Base-by-base conservation (phyloP, 2,888 invertebrate genomes). In the Oscheius sp. region DNA sequence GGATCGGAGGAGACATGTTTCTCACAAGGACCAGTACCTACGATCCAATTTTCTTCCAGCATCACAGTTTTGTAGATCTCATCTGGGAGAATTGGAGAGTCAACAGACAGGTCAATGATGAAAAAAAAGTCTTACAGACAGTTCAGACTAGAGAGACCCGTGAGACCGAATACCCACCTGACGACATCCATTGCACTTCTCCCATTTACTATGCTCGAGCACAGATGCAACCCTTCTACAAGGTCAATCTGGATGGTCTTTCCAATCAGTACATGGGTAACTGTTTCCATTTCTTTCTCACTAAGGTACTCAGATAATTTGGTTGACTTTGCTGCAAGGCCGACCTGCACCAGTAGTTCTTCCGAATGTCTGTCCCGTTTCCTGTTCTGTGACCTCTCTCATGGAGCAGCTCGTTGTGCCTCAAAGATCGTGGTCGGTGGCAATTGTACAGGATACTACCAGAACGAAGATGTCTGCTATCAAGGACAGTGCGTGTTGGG, bases 21-120 rank as follows among this genome's bases (percentile, higher is more conserved):
- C 78, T 82, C 51, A 81, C 80, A 10, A 74, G 83, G 5, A 86
- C 85, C 2, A 80, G 85, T 2, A 85, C 85, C n/a, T 88, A 87
- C 63, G 90, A 90, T 78, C 90, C 90, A 0, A 76, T 86, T 7
- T 90, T 90, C 81, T 90, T 84, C 78, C 75, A 90, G 13, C 89
- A 89, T 70, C 90, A 90, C 75, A 74, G 85, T 0, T 90, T 89
- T 74, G 83, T 89, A 37, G 90, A 90, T 77, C 79, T 87, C 21
- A 76, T 89, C 2, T 89, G 89, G 89, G 89, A 89, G 71, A 66
- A 84, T 58, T 86, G 82, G 82, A 75, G 86, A 60, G 78, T 79
- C 51, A 33, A 29, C 9, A 48, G 60, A 59, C 78, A 71, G 60
- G 71, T 71, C 1, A 4, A 21, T 58, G 2, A 9, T 13, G 11